Percentiles rank a stretch among this genome's conserved stretches.
phyloP scores from a whole-genome alignment of 2,113 vertebrate species.

The Petrocephalus microphthalmus region DNA sequence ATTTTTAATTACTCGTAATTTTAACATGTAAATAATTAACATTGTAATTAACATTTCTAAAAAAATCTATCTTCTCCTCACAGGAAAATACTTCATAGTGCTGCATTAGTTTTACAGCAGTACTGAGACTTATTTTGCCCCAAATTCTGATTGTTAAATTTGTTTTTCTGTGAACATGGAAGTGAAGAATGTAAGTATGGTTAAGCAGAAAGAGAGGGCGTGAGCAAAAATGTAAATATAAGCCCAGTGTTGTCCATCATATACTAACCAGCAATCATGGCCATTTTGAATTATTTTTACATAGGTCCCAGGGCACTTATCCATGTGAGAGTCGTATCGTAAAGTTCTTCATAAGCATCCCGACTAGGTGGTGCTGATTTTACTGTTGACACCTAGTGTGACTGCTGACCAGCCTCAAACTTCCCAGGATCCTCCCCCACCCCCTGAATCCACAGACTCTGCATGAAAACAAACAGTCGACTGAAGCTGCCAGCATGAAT shows the following conservation, averaged over 20 bases:
- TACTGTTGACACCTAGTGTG: constrained; percentile 6
- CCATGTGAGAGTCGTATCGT: not conserved
- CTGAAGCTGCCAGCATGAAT: constrained; percentile 4
- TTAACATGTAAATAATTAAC: constrained; percentile 7
- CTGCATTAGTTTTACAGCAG: not conserved
- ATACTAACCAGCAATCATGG: not conserved
- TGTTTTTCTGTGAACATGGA: not conserved
- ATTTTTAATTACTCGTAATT: constrained; percentile 1
- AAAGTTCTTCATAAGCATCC: not conserved
- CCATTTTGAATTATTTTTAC: not conserved
- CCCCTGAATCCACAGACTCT: not conserved
- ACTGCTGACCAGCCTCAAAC: not conserved
- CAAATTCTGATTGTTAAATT: not conserved
- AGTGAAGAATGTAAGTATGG: not conserved
- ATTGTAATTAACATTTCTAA: constrained; percentile 4
- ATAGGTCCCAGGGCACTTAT: not conserved
- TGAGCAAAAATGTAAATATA: not conserved
- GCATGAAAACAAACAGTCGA: constrained; percentile 17
- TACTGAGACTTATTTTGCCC: not conserved
- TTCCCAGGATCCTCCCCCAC: not conserved
- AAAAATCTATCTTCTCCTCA: not conserved
- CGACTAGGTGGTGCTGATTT: not conserved
- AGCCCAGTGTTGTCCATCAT: not conserved
- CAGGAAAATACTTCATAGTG: not conserved
- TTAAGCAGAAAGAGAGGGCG: not conserved